phyloP scores from a whole-genome alignment of 2,888 invertebrate genomes.

The Tachystola acroxantha region DNA sequence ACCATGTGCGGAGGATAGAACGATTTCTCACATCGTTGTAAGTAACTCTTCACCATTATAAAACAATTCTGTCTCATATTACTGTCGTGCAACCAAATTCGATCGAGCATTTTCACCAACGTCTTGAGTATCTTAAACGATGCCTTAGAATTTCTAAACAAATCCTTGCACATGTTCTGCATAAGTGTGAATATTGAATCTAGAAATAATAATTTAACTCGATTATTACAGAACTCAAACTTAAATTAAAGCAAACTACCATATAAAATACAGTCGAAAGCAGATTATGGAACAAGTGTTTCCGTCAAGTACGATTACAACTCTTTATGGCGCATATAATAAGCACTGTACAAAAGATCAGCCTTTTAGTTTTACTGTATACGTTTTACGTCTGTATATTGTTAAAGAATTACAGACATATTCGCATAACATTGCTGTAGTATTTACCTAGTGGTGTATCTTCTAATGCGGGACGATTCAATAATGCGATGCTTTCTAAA shows the following conservation, averaged over 20 bases:
- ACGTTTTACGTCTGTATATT: no score
- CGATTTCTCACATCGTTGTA: conserved; percentile 48
- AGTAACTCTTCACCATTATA: conserved; percentile 62
- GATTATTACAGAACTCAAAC: not conserved
- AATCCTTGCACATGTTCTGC: conserved; percentile 54
- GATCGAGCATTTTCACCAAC: conserved; percentile 45
- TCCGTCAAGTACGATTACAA: no score
- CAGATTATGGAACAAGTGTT: no score
- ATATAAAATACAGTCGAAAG: no score
- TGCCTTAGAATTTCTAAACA: conserved; percentile 53
- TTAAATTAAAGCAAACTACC: no score
- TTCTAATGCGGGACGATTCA: conserved; percentile 36
- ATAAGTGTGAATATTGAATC: conserved; percentile 52
- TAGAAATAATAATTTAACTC: conserved; percentile 14
- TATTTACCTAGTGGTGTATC: conserved; percentile 54
- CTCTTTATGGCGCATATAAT: no score
- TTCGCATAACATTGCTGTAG: no score
- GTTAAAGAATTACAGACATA: no score
- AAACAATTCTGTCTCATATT: conserved; percentile 55
- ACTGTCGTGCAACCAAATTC: conserved; percentile 41
- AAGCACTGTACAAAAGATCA: not conserved
- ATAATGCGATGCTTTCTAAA: conserved; percentile 45
- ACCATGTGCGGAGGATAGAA: conserved; percentile 58
- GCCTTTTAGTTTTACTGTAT: no score
- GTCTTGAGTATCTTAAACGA: conserved; percentile 45